Conservation (phyloP, 2,888 invertebrate species). For the Drosophila barbarae region DNA sequence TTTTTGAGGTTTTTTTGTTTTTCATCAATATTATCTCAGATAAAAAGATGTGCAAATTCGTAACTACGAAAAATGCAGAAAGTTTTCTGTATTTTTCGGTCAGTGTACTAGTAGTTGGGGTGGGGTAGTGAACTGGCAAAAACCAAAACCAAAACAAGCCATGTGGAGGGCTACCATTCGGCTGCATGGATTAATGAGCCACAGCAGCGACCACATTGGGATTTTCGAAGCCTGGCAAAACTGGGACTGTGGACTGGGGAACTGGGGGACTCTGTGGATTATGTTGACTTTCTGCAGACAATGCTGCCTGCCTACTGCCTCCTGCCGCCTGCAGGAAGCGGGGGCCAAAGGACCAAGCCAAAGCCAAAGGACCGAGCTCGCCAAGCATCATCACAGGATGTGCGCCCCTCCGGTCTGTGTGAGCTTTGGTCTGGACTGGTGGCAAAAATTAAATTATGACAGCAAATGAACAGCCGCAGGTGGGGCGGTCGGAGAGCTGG, state of each 20-base stretch:
- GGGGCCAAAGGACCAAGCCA: slow-evolving; percentile 4
- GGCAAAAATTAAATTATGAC: slow-evolving; percentile 74
- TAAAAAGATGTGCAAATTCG: too few species aligned
- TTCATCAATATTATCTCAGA: neutral
- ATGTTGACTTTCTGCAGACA: slow-evolving; percentile 48
- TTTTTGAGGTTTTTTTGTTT: neutral
- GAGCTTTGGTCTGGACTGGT: slow-evolving; percentile 41
- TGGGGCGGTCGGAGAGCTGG: slow-evolving; percentile 36
- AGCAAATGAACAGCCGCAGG: slow-evolving; percentile 65
- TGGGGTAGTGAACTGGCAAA: slow-evolving; percentile 10
- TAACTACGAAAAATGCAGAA: too few species aligned
- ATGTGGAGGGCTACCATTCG: slow-evolving; percentile 51
- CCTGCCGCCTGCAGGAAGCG: slow-evolving; percentile 14
- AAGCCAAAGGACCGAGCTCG: slow-evolving; percentile 19
- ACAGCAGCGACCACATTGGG: slow-evolving; percentile 64
- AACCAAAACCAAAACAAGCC: slow-evolving; percentile 47
- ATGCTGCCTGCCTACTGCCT: slow-evolving; percentile 3
- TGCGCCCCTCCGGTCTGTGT: slow-evolving; percentile 27
- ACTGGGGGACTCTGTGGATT: slow-evolving; percentile 35
- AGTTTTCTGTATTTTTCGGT: too few species aligned
- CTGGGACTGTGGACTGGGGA: neutral
- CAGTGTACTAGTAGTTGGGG: slow-evolving; percentile 10
- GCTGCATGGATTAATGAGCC: slow-evolving; percentile 69
- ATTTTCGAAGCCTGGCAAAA: slow-evolving; percentile 52
- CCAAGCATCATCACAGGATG: slow-evolving; percentile 27